These are phyloP conservation scores for Andrena camellia DNA, from an alignment of 2,888 invertebrate genomes.

Conservation along the genomic window DNA sequence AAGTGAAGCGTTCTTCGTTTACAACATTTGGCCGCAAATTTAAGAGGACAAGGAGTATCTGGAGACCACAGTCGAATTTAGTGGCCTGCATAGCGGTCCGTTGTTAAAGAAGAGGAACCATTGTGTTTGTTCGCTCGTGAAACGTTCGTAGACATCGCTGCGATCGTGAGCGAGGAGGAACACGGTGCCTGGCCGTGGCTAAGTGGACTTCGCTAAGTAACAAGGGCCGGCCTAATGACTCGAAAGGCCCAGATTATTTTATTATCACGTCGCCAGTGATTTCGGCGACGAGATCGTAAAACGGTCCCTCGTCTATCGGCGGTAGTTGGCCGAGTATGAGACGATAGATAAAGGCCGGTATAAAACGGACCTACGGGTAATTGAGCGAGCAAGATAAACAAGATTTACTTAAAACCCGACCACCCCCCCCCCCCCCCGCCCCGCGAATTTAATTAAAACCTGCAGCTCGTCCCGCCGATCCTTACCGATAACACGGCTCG, in stretches of 20 bases:
- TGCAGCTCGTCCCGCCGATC: background rate
- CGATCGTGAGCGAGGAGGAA: constrained; percentile 36
- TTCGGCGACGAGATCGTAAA: constrained; percentile 81
- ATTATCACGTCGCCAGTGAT: constrained; percentile 85
- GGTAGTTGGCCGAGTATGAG: constrained; percentile 49
- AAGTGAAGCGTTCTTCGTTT: no score
- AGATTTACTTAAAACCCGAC: constrained; percentile 43
- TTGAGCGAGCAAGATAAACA: constrained; percentile 67
- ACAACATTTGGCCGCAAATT: no score
- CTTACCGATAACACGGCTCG: background rate
- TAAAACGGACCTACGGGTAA: constrained; percentile 67
- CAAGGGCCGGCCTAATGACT: constrained; percentile 84
- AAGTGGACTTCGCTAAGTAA: constrained; percentile 83
- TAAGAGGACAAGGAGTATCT: no score
- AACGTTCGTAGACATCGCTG: constrained; percentile 65
- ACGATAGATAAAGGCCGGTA: constrained; percentile 63
- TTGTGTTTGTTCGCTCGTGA: constrained; percentile 51
- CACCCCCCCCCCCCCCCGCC: no score
- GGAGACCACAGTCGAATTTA: no score
- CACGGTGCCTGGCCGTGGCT: constrained; percentile 66
- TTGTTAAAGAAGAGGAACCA: background rate
- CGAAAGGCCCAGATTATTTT: constrained; percentile 85
- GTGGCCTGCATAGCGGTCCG: no score
- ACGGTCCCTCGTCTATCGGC: constrained; percentile 66
- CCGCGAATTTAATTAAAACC: constrained; percentile 55